Percentiles rank a stretch among this genome's conserved stretches.
phyloP scores from a whole-genome alignment of 1,140 invertebrate genomes.

The Lordiphosa collinella region DNA sequence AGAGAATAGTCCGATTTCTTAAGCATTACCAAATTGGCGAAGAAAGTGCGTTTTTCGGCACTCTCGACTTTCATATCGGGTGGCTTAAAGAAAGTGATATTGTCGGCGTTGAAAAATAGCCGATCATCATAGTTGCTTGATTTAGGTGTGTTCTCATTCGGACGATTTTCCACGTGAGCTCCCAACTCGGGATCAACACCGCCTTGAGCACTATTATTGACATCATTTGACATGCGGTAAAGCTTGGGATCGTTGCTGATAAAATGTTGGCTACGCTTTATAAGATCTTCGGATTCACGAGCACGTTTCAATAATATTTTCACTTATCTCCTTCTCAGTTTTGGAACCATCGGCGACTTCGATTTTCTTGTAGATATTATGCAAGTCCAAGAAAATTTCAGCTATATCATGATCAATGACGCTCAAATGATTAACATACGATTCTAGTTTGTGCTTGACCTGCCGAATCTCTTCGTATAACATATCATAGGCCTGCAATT shows the following conservation, averaged over 20 bases:
- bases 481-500: neutral
- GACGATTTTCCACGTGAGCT: no score
- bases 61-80: neutral
- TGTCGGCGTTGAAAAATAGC: no score
- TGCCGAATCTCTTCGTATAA: neutral
- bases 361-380: constrained; percentile 24
- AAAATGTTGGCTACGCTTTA: constrained; percentile 18
- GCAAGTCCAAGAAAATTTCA: constrained; percentile 31
- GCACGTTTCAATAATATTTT: constrained; percentile 5
- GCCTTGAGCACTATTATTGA: no score
- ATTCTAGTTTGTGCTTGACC: neutral
- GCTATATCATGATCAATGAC: constrained; percentile 16
- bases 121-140: no score
- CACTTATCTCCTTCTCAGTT: neutral
- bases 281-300: constrained; percentile 20
- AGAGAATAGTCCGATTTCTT: constrained; percentile 35
- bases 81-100: no score
- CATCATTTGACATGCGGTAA: neutral
- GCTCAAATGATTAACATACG: neutral
- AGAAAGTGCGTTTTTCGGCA: constrained; percentile 8
- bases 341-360: neutral
- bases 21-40: constrained; percentile 22
- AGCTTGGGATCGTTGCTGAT: constrained; percentile 18
- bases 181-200: no score
- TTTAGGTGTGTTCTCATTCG: no score